Conservation (phyloP, 2,888 invertebrate species). For the Volucella zonaria region DNA sequence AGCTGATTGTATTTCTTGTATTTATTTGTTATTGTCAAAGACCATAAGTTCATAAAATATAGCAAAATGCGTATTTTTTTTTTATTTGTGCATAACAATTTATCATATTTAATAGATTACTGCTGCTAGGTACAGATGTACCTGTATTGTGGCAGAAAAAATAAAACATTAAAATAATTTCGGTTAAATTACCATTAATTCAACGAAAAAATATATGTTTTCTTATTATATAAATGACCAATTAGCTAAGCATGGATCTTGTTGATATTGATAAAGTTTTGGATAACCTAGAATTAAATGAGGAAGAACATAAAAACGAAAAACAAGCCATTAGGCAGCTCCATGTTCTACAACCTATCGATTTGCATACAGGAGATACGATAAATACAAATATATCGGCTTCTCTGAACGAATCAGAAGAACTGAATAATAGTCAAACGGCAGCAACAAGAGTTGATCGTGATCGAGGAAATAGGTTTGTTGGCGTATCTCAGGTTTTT, state of each 20-base stretch:
- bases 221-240: constrained; percentile 32
- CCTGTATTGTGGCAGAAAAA: no score
- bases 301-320: constrained; percentile 81
- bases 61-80: no score
- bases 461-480: constrained; percentile 81
- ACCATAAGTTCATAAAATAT: no score
- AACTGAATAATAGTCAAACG: not conserved
- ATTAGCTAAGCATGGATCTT: constrained; percentile 79
- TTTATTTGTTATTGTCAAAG: no score
- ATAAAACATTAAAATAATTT: no score
- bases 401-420: not conserved
- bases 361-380: constrained; percentile 1
- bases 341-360: constrained; percentile 10
- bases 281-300: constrained; percentile 91
- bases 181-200: no score
- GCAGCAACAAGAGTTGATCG: constrained; percentile 76
- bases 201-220: no score
- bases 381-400: constrained; percentile 1
- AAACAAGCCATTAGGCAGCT: constrained; percentile 2
- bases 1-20: no score
- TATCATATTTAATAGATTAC: no score
- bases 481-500: constrained; percentile 86
- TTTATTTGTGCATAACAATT: no score
- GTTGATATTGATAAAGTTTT: constrained; percentile 93
- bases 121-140: no score